Percentiles rank a stretch among this genome's conserved stretches.
Conservation (phyloP, 2,797 vertebrate species). For the Crenichthys baileyi region DNA sequence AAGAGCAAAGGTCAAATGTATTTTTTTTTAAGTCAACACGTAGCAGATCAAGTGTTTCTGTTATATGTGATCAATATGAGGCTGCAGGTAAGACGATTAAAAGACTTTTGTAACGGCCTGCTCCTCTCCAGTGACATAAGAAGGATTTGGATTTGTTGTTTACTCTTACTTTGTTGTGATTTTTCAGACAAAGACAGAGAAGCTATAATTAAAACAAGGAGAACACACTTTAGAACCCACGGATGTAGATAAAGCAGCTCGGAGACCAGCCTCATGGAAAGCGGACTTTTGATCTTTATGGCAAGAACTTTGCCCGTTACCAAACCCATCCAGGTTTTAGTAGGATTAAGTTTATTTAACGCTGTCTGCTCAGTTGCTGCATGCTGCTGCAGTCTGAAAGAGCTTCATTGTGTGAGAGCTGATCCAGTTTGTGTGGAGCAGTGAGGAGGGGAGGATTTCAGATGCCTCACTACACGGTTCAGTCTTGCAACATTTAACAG, state of each 20-base stretch:
- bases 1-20: constrained; percentile 1
- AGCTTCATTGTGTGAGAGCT: constrained; percentile 59
- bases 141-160: constrained; percentile 69
- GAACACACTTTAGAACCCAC: neutral
- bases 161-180: constrained; percentile 39
- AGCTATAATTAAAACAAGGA: constrained; percentile 13
- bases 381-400: constrained; percentile 51
- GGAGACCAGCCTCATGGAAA: neutral
- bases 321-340: neutral
- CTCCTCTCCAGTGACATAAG: constrained; percentile 71
- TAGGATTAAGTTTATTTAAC: neutral
- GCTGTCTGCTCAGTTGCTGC: neutral
- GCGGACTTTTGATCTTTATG: neutral
- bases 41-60: constrained; percentile 4
- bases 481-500: constrained; percentile 39
- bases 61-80: constrained; percentile 33
- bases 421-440: constrained; percentile 31
- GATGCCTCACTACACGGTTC: constrained; percentile 3
- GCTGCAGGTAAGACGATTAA: constrained; percentile 72
- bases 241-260: neutral
- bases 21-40: constrained; percentile 1
- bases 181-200: constrained; percentile 13
- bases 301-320: neutral
- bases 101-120: constrained; percentile 62
- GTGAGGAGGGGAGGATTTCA: constrained; percentile 27